Percentiles rank a stretch among this genome's conserved stretches.
Conservation (phyloP, 2,797 vertebrate genomes). For the Myotis myotis region DNA sequence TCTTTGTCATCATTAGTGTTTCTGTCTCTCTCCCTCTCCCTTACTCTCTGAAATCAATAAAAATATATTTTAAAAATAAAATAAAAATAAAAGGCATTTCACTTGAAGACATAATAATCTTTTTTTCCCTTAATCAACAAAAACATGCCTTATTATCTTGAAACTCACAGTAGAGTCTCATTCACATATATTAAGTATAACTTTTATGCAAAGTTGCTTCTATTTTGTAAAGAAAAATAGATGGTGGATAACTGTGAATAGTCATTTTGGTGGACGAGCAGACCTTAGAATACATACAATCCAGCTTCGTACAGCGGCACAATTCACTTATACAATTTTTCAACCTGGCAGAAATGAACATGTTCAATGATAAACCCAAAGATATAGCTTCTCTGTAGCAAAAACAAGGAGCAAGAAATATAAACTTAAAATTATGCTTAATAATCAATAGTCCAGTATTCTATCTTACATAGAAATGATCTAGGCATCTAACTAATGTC, state of each 20-base stretch:
- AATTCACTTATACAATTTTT: neutral
- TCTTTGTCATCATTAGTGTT: no score
- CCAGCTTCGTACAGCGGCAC: neutral
- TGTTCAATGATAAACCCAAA: neutral
- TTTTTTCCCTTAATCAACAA: neutral
- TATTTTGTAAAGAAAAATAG: neutral
- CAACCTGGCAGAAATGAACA: neutral
- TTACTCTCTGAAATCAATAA: no score
- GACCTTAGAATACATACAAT: neutral
- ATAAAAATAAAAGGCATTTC: neutral
- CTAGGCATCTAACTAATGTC: neutral
- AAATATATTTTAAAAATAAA: no score
- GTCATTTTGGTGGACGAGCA: neutral
- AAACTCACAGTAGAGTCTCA: neutral
- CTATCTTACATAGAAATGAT: neutral
- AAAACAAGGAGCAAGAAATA: neutral
- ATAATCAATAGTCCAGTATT: neutral
- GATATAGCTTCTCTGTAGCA: neutral
- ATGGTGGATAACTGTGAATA: neutral
- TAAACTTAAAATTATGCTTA: neutral
- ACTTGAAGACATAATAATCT: neutral
- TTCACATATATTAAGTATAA: neutral
- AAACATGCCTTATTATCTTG: neutral
- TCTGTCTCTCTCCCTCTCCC: no score
- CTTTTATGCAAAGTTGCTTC: neutral